A percentile compares a stretch with the other conserved stretches of the same genome.
These are phyloP conservation scores for Megalops atlanticus DNA, from an alignment of 2,113 vertebrate genomes.

Conservation along the genomic window DNA sequence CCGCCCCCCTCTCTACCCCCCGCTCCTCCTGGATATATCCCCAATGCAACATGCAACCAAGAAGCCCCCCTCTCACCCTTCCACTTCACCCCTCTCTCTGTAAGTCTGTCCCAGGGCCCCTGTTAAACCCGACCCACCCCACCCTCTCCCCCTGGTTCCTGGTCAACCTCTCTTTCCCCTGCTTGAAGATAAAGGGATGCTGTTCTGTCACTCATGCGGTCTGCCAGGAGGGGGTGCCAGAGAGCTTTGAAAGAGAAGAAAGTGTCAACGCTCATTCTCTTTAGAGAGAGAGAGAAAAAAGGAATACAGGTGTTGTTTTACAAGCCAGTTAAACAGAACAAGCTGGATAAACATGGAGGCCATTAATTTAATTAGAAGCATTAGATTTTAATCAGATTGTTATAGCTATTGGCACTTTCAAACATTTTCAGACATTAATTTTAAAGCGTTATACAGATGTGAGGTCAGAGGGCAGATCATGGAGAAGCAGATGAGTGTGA, in stretches of 20 bases:
- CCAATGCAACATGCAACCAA: not conserved
- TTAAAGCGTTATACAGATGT: not conserved
- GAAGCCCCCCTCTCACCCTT: not conserved
- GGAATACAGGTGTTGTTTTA: not conserved
- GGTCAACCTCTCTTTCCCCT: slow-evolving; percentile 22
- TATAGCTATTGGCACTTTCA: not conserved
- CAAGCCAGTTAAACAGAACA: no score
- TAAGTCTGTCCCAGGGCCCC: not conserved
- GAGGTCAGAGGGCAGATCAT: not conserved
- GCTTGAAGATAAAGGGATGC: not conserved
- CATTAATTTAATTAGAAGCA: not conserved
- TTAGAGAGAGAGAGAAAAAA: not conserved
- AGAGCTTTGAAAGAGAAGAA: not conserved
- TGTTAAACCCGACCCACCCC: not conserved
- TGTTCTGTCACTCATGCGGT: not conserved
- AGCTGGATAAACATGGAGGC: not conserved
- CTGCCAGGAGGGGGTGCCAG: slow-evolving; percentile 16
- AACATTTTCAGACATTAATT: not conserved
- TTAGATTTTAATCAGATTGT: no score
- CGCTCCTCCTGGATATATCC: no score
- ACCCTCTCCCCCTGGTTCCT: slow-evolving; percentile 28
- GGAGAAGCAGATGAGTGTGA: not conserved
- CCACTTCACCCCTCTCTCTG: slow-evolving; percentile 4
- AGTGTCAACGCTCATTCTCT: not conserved
- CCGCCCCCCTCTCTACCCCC: not conserved